These are phyloP conservation scores for Monomorium pharaonis DNA, from an alignment of 1,140 invertebrate species.

Conservation along the genomic window DNA sequence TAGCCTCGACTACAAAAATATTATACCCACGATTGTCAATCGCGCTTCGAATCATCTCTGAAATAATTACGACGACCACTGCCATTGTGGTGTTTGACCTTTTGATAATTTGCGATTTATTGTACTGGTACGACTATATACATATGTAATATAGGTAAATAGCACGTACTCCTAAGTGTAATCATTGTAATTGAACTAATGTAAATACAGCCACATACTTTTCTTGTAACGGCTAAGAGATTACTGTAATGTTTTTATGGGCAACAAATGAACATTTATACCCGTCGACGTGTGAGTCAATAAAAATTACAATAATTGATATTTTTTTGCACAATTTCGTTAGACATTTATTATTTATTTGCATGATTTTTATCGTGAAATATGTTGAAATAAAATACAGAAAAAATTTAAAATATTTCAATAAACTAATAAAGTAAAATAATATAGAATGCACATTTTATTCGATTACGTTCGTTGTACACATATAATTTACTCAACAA, in stretches of 20 bases:
- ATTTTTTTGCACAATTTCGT: constrained; percentile 40
- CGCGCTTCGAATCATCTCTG: constrained; percentile 2
- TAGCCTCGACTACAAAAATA: constrained; percentile 27
- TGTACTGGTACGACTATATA: constrained; percentile 61
- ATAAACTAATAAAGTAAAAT: not conserved
- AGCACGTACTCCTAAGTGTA: constrained; percentile 60
- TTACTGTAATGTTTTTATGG: constrained; percentile 77
- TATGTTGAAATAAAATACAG: not conserved
- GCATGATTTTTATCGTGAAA: not conserved
- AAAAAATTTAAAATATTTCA: not conserved
- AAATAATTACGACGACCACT: constrained; percentile 41
- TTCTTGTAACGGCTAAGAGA: constrained; percentile 63
- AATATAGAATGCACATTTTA: not conserved
- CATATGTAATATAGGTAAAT: constrained; percentile 72
- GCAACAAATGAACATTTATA: constrained; percentile 75
- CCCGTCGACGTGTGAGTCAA: constrained; percentile 58
- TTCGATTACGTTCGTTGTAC: not conserved
- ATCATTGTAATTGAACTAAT: constrained; percentile 68
- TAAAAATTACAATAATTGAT: constrained; percentile 64
- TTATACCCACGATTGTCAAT: constrained; percentile 13
- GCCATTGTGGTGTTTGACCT: constrained; percentile 43
- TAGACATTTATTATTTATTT: not conserved
- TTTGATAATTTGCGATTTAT: constrained; percentile 42
- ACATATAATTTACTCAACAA: not conserved
- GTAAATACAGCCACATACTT: constrained; percentile 73